Conservation (phyloP, 2,888 invertebrate species). For the Heliconius cydno region DNA sequence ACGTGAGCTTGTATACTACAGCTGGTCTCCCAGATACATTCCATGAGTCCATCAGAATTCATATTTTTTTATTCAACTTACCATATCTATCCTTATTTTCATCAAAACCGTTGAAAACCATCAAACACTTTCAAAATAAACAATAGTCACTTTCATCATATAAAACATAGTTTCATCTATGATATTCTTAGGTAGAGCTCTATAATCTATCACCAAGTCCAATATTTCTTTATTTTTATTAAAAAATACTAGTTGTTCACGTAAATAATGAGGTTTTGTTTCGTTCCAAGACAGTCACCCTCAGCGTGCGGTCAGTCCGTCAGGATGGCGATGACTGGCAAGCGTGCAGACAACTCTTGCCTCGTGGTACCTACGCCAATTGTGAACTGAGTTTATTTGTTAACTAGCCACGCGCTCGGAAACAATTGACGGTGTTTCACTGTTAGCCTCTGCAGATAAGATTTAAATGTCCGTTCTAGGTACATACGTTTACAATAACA, state of each 20-base stretch:
- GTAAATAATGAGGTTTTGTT: slow-evolving; percentile 27
- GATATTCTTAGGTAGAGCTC: neutral
- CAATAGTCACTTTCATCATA: slow-evolving; percentile 35
- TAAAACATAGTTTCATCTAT: slow-evolving; percentile 35
- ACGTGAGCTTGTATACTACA: slow-evolving; percentile 39
- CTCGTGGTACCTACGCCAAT: slow-evolving; percentile 76
- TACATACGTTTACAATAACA: slow-evolving; percentile 38
- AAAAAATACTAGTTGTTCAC: slow-evolving; percentile 28
- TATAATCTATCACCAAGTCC: neutral
- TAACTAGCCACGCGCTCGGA: slow-evolving; percentile 81
- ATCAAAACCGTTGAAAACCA: slow-evolving; percentile 26
- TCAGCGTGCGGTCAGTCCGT: slow-evolving; percentile 70
- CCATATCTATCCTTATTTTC: slow-evolving; percentile 40
- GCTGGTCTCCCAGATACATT: slow-evolving; percentile 31
- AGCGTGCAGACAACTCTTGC: slow-evolving; percentile 63
- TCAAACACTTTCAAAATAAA: slow-evolving; percentile 38
- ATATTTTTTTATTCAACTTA: slow-evolving; percentile 37
- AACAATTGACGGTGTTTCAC: slow-evolving; percentile 77
- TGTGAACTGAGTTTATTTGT: slow-evolving; percentile 79
- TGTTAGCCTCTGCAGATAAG: slow-evolving; percentile 72
- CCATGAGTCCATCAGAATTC: neutral
- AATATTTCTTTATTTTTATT: slow-evolving; percentile 9
- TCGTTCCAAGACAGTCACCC: slow-evolving; percentile 47
- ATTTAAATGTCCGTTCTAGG: slow-evolving; percentile 67
- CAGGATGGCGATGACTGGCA: slow-evolving; percentile 76